Conservation (phyloP, 53 echinoderm and acorn worm species). For the Holothuria scabra region DNA sequence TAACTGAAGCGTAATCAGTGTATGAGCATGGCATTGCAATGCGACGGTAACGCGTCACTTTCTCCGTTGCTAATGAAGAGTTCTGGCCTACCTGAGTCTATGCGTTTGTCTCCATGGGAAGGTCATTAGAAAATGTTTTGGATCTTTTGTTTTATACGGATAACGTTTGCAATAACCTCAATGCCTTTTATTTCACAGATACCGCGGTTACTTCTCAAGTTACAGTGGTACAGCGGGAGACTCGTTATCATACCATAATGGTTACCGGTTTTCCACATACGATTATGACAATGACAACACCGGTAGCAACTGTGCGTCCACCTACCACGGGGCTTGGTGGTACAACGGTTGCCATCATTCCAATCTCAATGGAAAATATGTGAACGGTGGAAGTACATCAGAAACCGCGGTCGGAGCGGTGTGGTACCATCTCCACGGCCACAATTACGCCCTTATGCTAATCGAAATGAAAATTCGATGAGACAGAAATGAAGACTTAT, state of each 20-base stretch:
- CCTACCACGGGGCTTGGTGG: constrained; percentile 78
- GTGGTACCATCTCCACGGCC: constrained; percentile 65
- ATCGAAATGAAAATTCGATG: constrained; percentile 60
- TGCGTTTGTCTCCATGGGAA: no score
- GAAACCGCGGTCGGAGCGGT: constrained; percentile 41
- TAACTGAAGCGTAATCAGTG: no score
- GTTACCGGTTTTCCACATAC: constrained; percentile 68
- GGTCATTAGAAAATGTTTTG: no score
- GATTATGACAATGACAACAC: constrained; percentile 66
- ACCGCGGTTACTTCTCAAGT: constrained; percentile 74
- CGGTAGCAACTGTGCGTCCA: constrained; percentile 62
- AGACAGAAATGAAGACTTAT: not conserved
- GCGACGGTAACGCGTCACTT: no score
- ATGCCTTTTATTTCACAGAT: constrained; percentile 23
- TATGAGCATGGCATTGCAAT: no score
- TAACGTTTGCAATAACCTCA: no score
- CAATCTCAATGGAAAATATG: constrained; percentile 71
- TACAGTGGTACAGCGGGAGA: constrained; percentile 72
- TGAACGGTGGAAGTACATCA: constrained; percentile 50
- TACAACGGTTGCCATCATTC: constrained; percentile 46
- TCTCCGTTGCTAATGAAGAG: no score
- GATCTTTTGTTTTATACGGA: no score
- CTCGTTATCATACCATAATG: constrained; percentile 55
- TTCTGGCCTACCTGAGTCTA: no score
- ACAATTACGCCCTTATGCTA: constrained; percentile 61